These are phyloP conservation scores for Coecobrya sp. DNA, from an alignment of 2,888 invertebrate genomes.

Conservation along the genomic window DNA sequence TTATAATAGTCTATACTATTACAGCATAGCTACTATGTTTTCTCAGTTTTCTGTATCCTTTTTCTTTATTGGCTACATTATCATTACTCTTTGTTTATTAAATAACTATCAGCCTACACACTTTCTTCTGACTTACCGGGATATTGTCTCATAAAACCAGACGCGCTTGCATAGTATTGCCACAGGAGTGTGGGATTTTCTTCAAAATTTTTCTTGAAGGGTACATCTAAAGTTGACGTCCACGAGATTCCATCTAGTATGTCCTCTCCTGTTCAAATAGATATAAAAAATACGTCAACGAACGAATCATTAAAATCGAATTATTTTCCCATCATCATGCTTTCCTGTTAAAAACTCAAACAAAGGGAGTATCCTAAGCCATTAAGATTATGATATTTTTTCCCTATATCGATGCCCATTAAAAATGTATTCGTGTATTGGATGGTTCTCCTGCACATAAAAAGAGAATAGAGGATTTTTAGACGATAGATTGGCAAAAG, in stretches of 20 bases:
- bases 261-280: slow-evolving; percentile 90
- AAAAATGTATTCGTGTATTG: too few relatives aligned
- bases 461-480: too few relatives aligned
- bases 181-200: slow-evolving; percentile 97
- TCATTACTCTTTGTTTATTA: slow-evolving; percentile 27
- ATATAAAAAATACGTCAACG: neutral
- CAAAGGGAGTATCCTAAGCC: too few relatives aligned
- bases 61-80: neutral
- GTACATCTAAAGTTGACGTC: slow-evolving; percentile 95
- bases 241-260: slow-evolving; percentile 97
- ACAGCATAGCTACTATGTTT: neutral
- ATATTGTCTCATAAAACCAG: slow-evolving; percentile 97
- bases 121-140: slow-evolving; percentile 91
- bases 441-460: too few relatives aligned
- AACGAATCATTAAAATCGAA: neutral
- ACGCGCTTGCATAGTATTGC: slow-evolving; percentile 99
- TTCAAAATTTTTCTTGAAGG: slow-evolving; percentile 95
- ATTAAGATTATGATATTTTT: too few relatives aligned
- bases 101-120: neutral
- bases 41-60: neutral
- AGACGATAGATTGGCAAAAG: too few relatives aligned
- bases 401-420: too few relatives aligned
- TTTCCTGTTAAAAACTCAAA: too few relatives aligned
- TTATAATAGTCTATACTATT: neutral
- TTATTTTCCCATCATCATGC: too few relatives aligned